Conservation (phyloP, 2,888 invertebrate species). For the Thera obeliscata region DNA sequence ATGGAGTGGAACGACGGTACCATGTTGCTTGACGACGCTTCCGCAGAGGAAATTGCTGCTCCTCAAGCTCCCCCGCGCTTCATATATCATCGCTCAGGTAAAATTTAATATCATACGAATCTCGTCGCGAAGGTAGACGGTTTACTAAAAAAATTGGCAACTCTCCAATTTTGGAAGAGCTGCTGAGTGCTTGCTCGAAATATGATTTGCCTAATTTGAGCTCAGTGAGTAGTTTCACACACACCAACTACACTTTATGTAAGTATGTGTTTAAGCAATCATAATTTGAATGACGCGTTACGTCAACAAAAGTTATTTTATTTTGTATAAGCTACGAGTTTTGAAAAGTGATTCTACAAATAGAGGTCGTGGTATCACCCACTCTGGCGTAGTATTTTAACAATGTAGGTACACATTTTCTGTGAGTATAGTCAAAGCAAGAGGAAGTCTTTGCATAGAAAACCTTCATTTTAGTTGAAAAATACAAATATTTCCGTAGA, state of each 20-base stretch:
- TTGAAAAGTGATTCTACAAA: no score
- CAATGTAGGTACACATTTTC: no score
- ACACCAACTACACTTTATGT: background rate
- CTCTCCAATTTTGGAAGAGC: conserved; percentile 43
- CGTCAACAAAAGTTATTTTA: no score
- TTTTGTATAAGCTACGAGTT: no score
- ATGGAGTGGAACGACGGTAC: conserved; percentile 39
- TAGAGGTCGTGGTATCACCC: no score
- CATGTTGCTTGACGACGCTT: conserved; percentile 63
- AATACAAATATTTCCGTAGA: background rate
- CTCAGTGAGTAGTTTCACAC: conserved; percentile 1
- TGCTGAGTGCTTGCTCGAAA: conserved; percentile 21
- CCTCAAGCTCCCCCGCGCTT: conserved; percentile 50
- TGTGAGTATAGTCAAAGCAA: no score
- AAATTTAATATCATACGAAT: conserved; percentile 69
- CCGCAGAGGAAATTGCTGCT: conserved; percentile 74
- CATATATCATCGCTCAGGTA: conserved; percentile 75
- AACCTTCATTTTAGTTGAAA: no score
- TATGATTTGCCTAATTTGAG: conserved; percentile 23
- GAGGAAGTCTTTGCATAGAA: no score
- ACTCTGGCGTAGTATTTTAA: no score
- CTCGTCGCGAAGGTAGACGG: conserved; percentile 44
- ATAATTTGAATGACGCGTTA: background rate
- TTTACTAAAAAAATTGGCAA: conserved; percentile 49
- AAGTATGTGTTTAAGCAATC: background rate